A percentile compares a stretch with the other conserved stretches of the same genome.
These are phyloP conservation scores for Daubentonia madagascariensis DNA, from an alignment of 2,113 vertebrate genomes.

Conservation along the genomic window DNA sequence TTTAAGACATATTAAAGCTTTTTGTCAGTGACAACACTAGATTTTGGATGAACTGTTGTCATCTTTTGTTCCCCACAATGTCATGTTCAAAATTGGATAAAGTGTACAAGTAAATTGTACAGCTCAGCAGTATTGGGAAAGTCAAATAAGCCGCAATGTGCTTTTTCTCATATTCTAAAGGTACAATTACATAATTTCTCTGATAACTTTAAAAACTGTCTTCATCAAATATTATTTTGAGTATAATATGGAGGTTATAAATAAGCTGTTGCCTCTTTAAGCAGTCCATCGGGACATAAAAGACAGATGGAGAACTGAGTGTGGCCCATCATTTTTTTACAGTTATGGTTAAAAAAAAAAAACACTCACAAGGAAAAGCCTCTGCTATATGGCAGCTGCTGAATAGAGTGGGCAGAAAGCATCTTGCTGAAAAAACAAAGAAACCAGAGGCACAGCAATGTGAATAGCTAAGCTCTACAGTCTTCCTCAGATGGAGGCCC, in stretches of 20 bases:
- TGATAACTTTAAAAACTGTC: slow-evolving; percentile 12
- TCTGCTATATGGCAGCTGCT: not conserved
- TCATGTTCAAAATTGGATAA: slow-evolving; percentile 11
- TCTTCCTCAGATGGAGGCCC: not conserved
- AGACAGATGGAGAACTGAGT: slow-evolving; percentile 46
- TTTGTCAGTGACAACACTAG: not conserved
- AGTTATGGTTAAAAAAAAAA: not conserved
- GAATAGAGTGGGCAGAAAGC: not conserved
- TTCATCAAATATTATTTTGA: slow-evolving; percentile 56
- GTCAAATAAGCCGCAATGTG: not conserved
- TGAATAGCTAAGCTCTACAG: not conserved
- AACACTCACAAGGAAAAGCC: not conserved
- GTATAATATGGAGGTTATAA: slow-evolving; percentile 29
- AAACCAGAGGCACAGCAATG: not conserved
- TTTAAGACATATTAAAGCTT: not conserved
- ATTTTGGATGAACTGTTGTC: not conserved
- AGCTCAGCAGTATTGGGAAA: not conserved
- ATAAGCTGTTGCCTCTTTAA: slow-evolving; percentile 47
- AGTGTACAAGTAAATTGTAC: not conserved
- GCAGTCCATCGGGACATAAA: slow-evolving; percentile 5
- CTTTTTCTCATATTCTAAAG: not conserved
- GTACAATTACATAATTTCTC: not conserved
- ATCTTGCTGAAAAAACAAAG: not conserved
- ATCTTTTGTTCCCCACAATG: slow-evolving; percentile 17
- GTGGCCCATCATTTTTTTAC: slow-evolving; percentile 33